Evolutionary conservation across 1,140 invertebrate genomes (phyloP).

Genomic region (Platorchestia sp.): DNA sequence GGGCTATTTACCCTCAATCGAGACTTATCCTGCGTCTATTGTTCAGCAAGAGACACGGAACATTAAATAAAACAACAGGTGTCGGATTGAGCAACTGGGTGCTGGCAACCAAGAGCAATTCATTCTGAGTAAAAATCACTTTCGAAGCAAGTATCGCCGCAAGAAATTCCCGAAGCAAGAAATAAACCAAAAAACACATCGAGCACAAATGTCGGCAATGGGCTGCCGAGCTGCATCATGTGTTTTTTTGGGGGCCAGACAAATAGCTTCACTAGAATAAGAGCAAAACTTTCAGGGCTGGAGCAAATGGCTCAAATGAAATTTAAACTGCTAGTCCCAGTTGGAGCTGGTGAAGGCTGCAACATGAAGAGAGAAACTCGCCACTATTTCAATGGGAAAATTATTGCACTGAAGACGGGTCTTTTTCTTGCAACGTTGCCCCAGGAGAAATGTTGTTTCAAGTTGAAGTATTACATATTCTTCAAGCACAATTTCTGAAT

Average conservation of each 20-base stretch:
- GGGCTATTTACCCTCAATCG: not conserved
- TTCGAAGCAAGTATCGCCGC: not conserved
- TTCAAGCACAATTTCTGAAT: too few relatives aligned
- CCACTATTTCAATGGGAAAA: not conserved
- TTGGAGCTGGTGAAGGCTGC: not conserved
- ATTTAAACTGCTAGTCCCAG: not conserved
- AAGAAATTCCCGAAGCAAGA: not conserved
- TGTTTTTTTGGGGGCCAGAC: not conserved
- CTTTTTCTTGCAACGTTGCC: not conserved
- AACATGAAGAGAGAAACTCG: not conserved
- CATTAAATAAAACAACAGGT: not conserved
- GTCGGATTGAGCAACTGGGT: not conserved
- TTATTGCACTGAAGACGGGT: not conserved
- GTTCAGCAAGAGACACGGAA: not conserved
- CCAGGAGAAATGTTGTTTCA: not conserved
- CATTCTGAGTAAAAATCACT: not conserved
- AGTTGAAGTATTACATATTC: not conserved
- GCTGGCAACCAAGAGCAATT: not conserved
- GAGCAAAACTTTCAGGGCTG: not conserved
- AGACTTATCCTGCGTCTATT: not conserved
- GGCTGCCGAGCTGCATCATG: not conserved
- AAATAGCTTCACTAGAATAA: not conserved
- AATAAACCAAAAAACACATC: not conserved
- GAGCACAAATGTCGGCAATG: conserved; percentile 6
- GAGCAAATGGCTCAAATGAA: conserved; percentile 7